phyloP scores from a whole-genome alignment of 2,797 vertebrate species.

The Pangasius djambal region DNA sequence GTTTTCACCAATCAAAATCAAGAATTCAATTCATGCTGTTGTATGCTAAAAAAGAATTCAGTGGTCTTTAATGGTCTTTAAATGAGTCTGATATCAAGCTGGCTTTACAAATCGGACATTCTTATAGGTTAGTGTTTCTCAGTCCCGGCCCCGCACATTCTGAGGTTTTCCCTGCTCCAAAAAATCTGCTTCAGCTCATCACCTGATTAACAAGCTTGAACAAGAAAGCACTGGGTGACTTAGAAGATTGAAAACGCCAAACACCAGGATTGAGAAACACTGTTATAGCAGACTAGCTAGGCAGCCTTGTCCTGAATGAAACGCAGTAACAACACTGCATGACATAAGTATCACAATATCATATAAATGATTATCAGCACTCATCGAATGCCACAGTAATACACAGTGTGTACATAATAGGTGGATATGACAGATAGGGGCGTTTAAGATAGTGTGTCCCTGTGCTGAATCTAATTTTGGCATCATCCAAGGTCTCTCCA shows the following conservation, averaged over 20 bases:
- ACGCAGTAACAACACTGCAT: background rate
- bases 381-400: background rate
- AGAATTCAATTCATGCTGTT: no score
- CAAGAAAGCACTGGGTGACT: background rate
- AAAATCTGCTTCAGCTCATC: background rate
- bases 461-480: constrained; percentile 36
- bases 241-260: background rate
- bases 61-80: background rate
- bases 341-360: background rate
- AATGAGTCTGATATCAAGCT: background rate
- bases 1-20: no score
- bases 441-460: constrained; percentile 11
- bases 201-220: background rate
- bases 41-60: background rate
- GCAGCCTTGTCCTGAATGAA: background rate
- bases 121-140: background rate
- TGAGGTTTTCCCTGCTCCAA: background rate
- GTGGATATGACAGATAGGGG: constrained; percentile 5
- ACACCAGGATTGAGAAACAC: background rate
- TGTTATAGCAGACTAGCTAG: background rate
- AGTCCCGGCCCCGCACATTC: background rate
- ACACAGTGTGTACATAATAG: constrained; percentile 12
- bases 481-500: constrained; percentile 43
- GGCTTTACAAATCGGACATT: background rate
- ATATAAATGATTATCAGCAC: background rate